Conservation (phyloP, 2,888 invertebrate genomes). For the Apodemia mormo region DNA sequence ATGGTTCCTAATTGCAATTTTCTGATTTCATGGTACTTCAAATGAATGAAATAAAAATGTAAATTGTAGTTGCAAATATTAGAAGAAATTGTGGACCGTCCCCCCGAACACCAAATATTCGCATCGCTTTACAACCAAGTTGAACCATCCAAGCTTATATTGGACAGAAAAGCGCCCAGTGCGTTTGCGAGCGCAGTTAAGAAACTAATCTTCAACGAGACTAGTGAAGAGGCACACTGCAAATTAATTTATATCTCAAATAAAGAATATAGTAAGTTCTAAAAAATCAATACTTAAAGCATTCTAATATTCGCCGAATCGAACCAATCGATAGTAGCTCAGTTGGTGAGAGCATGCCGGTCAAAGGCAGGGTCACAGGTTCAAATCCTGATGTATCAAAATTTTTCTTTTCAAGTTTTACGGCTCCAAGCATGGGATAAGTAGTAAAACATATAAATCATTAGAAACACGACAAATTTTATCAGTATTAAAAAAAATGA, state of each 20-base stretch:
- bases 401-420: no score
- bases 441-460: no score
- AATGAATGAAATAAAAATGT: neutral
- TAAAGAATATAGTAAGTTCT: conserved; percentile 81
- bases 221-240: conserved; percentile 59
- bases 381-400: no score
- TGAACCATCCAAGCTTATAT: conserved; percentile 78
- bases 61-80: conserved; percentile 81
- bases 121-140: conserved; percentile 82
- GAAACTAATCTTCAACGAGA: conserved; percentile 59
- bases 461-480: no score
- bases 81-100: conserved; percentile 85
- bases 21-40: no score
- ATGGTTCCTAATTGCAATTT: no score
- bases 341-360: no score
- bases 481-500: no score
- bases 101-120: conserved; percentile 83
- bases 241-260: conserved; percentile 80
- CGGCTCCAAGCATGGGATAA: no score
- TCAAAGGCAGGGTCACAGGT: no score
- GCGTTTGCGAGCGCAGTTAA: conserved; percentile 73
- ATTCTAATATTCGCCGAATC: no score
- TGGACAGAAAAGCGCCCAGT: conserved; percentile 77
- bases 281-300: neutral
- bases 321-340: no score